Evolutionary conservation across 2,888 invertebrate species (phyloP), one percentile per base, ranked within the genome.

Genomic region (Prenolepis imparis): DNA sequence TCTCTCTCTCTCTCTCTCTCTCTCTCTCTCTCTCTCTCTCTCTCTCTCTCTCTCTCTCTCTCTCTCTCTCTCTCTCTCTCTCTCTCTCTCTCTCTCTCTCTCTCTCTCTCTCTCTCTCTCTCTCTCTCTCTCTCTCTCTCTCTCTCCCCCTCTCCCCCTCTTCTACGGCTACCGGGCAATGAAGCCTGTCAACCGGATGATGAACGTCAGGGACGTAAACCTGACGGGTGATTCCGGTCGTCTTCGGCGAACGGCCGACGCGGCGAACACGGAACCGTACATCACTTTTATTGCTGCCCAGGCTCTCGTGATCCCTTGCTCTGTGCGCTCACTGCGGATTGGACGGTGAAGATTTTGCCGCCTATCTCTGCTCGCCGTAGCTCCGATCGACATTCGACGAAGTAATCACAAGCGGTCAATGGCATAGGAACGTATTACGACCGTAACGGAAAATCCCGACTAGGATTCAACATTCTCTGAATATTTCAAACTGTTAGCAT

Each of bases 171-270:
- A 78, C 59, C 68, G 82, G 91, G 92, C 93, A 92, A 93, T 93
- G 93, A 93, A 93, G 91, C 90, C 92, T 92, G 93, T 93, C 93
- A 92, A 89, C 90, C 90, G 84, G 91, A 93, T 93, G 93, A 93
- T 93, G 92, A 92, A 93, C 93, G 91, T 89, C 86, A 90, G 89
- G 90, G 91, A 91, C 92, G 92, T 93, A 93, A 93, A 93, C 92
- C 92, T 93, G 93, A 93, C 93, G 92, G 92, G 92, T 91, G 92
- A 92, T 91, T 93, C 90, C 87, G 86, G 89, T 89, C 90, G 92
- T 91, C 91, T 91, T 91, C 90, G 86, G 87, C 88, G 90, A 87
- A 89, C 90, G 87, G 90, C 90, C 90, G 81, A 85, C 89, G 92
- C 88, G 88, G 89, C 90, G 89, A 83, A 83, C 89, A 92, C 91